A percentile compares a stretch with the other conserved stretches of the same genome.
Conservation (phyloP, 1,140 invertebrate species). For the Drosophila pseudoananassae region DNA sequence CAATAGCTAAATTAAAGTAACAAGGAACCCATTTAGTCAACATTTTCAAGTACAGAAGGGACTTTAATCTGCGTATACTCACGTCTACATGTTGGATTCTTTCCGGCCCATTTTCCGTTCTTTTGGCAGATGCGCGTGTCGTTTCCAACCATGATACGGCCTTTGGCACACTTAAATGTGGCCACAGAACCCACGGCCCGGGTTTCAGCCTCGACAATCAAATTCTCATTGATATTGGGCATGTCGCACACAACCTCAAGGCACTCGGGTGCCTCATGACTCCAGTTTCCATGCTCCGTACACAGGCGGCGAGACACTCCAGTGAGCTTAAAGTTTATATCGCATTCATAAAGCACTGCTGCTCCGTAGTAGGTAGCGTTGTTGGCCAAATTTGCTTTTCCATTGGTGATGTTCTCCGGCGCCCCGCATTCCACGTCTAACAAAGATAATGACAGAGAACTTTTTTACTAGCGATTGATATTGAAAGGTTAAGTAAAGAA, state of each 20-base stretch:
- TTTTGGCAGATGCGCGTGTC: slow-evolving; percentile 90
- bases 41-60: too few species aligned
- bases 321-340: slow-evolving; percentile 91
- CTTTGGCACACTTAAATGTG: slow-evolving; percentile 92
- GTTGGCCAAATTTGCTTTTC: slow-evolving; percentile 90
- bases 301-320: slow-evolving; percentile 92
- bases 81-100: slow-evolving; percentile 92
- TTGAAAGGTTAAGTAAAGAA: too few species aligned
- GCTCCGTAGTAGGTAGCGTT: slow-evolving; percentile 95
- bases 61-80: slow-evolving; percentile 83
- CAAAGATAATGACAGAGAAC: neutral
- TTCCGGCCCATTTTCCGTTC: slow-evolving; percentile 93
- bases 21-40: neutral
- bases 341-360: slow-evolving; percentile 92
- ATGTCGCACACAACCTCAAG: slow-evolving; percentile 91
- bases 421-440: slow-evolving; percentile 94
- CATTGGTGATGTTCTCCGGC: slow-evolving; percentile 89
- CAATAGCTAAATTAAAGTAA: slow-evolving; percentile 86
- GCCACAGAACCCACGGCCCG: slow-evolving; percentile 88
- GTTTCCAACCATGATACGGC: slow-evolving; percentile 92
- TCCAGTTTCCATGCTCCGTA: slow-evolving; percentile 95
- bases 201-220: slow-evolving; percentile 85
- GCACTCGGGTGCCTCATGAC: slow-evolving; percentile 90
- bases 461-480: too few species aligned
- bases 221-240: slow-evolving; percentile 86